Conservation (phyloP, 1,140 invertebrate genomes). For the Drosophila nasuta region DNA sequence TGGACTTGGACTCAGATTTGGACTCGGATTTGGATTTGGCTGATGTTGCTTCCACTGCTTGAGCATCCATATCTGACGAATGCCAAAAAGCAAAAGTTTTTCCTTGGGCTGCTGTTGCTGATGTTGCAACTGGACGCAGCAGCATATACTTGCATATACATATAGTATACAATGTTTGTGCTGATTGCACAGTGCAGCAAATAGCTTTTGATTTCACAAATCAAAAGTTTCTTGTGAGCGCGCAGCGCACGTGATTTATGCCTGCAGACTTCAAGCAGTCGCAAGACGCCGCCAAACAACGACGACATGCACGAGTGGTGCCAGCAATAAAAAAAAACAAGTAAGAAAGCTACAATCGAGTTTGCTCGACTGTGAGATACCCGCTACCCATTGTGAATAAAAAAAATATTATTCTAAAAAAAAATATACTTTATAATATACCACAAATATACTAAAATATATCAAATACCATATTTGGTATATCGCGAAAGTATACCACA, state of each 20-base stretch:
- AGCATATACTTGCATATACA: neutral
- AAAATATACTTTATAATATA: no score
- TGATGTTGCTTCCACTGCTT: slow-evolving; percentile 32
- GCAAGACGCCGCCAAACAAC: slow-evolving; percentile 15
- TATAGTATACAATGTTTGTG: slow-evolving; percentile 79
- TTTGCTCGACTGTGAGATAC: no score
- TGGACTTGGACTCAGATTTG: slow-evolving; percentile 49
- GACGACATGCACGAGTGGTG: slow-evolving; percentile 61
- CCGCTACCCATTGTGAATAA: no score
- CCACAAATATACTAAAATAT: no score
- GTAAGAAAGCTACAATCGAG: no score
- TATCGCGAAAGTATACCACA: no score
- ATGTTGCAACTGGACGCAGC: slow-evolving; percentile 27
- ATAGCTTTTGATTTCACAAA: slow-evolving; percentile 85
- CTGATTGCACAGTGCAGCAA: slow-evolving; percentile 84
- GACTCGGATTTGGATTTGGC: slow-evolving; percentile 12
- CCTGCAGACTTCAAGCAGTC: slow-evolving; percentile 59
- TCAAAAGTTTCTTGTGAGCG: slow-evolving; percentile 83
- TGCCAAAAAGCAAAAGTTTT: slow-evolving; percentile 81
- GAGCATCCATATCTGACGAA: slow-evolving; percentile 79
- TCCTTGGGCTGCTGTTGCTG: slow-evolving; percentile 23
- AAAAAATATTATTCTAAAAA: no score
- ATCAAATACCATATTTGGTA: no score
- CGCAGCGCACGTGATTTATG: slow-evolving; percentile 83
- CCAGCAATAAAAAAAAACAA: neutral